Conservation (phyloP, 2,113 vertebrate species). For the Trogon surrucura region DNA sequence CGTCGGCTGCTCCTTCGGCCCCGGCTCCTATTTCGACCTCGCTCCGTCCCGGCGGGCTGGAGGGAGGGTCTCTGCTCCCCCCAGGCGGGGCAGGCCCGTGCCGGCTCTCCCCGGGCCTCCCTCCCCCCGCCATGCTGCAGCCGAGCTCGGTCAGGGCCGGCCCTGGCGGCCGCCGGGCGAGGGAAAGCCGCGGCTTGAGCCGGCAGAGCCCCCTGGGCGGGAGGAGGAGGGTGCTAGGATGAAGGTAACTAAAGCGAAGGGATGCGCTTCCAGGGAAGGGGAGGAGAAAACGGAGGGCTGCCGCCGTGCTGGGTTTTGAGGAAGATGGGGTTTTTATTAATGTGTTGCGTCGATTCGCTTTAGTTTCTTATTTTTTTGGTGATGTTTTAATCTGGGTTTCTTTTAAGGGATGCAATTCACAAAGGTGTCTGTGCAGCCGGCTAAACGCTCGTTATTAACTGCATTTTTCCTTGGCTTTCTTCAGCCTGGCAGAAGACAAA, state of each 20-base stretch:
- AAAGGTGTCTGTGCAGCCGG: fast-evolving
- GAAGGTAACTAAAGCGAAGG: too few species aligned
- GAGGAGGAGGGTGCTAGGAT: fast-evolving
- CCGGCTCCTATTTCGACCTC: too few species aligned
- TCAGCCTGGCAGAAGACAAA: background rate
- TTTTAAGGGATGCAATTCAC: fast-evolving
- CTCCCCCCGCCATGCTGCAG: background rate
- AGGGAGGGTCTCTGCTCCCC: too few species aligned
- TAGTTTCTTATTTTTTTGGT: background rate
- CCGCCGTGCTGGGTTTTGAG: background rate
- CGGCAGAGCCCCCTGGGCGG: fast-evolving
- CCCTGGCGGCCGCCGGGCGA: background rate
- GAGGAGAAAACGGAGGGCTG: fast-evolving
- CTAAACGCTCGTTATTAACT: fast-evolving
- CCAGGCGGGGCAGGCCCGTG: background rate
- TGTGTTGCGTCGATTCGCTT: fast-evolving
- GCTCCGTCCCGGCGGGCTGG: background rate
- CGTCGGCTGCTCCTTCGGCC: background rate
- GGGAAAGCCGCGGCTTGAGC: background rate
- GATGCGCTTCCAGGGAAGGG: fast-evolving
- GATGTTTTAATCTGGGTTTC: fast-evolving
- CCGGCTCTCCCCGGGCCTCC: background rate
- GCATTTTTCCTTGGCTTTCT: fast-evolving
- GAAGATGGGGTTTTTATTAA: too few species aligned
- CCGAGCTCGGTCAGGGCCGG: background rate